Conservation (phyloP, 2,113 vertebrate genomes). For the Eleginops maclovinus region DNA sequence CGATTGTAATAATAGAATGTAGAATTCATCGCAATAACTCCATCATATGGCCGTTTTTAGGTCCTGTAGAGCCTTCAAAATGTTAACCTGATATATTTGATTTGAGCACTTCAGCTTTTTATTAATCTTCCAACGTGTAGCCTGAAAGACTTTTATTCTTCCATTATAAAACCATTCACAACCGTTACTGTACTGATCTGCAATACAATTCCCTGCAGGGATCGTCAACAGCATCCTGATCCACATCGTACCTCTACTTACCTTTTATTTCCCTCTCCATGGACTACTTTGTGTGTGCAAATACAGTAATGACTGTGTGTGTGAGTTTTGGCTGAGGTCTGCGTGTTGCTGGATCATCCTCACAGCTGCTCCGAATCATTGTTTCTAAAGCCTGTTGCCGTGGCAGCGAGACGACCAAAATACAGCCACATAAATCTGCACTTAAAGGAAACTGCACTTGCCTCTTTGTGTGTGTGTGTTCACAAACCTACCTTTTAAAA, state of each 20-base stretch:
- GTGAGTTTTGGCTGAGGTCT: conserved; percentile 4
- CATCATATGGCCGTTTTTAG: neutral
- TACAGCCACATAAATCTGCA: conserved; percentile 61
- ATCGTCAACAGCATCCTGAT: neutral
- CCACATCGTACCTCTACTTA: neutral
- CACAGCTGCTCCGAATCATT: conserved; percentile 41
- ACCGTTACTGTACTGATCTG: neutral
- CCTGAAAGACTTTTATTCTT: neutral
- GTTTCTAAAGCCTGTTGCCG: conserved; percentile 63
- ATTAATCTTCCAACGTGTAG: neutral
- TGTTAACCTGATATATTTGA: too few relatives aligned
- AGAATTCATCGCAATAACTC: neutral
- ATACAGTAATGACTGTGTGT: neutral
- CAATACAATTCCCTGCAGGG: neutral
- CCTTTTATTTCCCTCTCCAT: neutral
- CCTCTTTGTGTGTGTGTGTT: conserved; percentile 14
- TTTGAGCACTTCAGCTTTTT: neutral
- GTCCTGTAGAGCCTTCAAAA: too few relatives aligned
- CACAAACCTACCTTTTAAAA: conserved; percentile 7
- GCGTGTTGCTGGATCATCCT: conserved; percentile 23
- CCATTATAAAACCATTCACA: neutral
- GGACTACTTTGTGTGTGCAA: neutral
- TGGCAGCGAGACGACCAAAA: conserved; percentile 52
- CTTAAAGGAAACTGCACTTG: conserved; percentile 51
- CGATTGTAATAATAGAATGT: neutral